phyloP scores from a whole-genome alignment of 2,797 vertebrate species.

The Buphagus erythrorhynchus region DNA sequence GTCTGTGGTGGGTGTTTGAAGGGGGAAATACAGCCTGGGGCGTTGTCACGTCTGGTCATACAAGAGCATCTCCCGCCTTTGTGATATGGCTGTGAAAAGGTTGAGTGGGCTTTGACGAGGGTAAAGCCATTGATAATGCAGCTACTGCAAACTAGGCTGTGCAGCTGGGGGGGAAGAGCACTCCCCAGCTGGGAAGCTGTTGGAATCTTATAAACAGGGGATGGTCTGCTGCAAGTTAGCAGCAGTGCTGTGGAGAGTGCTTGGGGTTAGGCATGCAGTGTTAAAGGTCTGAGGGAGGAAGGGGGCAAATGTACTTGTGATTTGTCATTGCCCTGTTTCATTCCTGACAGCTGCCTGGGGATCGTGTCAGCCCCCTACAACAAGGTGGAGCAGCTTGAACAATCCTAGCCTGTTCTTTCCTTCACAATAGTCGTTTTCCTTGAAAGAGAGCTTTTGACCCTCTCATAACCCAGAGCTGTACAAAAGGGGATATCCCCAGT shows the following conservation, averaged over 20 bases:
- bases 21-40: background rate
- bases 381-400: background rate
- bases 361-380: background rate
- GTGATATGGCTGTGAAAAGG: background rate
- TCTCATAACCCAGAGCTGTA: background rate
- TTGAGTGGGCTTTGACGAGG: background rate
- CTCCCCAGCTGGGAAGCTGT: background rate
- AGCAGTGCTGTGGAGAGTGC: background rate
- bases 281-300: background rate
- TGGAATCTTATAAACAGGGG: background rate
- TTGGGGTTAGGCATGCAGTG: background rate
- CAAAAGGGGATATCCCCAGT: background rate
- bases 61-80: background rate
- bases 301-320: background rate
- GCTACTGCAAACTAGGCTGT: background rate
- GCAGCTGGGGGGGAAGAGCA: background rate
- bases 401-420: constrained; percentile 4
- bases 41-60: background rate
- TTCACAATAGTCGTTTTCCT: background rate
- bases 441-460: background rate
- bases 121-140: background rate
- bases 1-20: background rate
- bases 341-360: background rate
- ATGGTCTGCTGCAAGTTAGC: background rate
- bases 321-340: background rate